Base-by-base conservation (phyloP, 2,113 vertebrate species). In the Phylloscopus trochiloides region DNA sequence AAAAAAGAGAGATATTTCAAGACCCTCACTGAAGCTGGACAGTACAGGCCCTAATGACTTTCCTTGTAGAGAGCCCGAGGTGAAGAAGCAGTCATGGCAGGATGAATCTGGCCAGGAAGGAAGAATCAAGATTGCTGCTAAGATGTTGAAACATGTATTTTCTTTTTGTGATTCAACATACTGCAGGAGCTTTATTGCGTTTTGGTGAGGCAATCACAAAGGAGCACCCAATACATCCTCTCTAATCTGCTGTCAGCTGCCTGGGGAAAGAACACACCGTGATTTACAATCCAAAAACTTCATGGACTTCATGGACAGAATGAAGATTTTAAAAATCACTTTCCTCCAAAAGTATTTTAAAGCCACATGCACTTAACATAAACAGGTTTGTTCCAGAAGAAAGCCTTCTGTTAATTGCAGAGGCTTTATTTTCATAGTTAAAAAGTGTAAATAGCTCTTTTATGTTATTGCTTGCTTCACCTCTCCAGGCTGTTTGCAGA, bases 381-480 rank as follows among this genome's bases (percentile, higher is more conserved):
- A 95, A 78, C 9, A 67, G 6, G 8, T 62, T 94, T 85, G 8
- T 55, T 77, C 17, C 48, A 26, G 50, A 78, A 88, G 31, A 45
- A 67, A 43, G 9, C 34, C 12, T 73, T 83, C 38, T 81, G 51
- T 43, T 59, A 71, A 72, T 59, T 55, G 34, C 17, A 51, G 55
- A 75, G 47, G 45, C 19, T 94, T 97, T 92, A 79, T 84, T 45
- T 90, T 59, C 17, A 63, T 19, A 36, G 50, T n/a, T 54, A 40
- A 79, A 94, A 96, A 86, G 68, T 36, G 16, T 86, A 94, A 95
- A 88, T 82, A 84, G 38, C 55, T 80, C 61, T 92, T 95, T 90
- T 93, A 50, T 61, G 22, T 42, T 70, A 80, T 65, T 95, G 29
- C 18, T 76, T 87, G 67, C 25, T 76, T 52, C 28, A 12, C 2